phyloP scores from a whole-genome alignment of 2,113 vertebrate genomes.

The Eurystomus gularis region DNA sequence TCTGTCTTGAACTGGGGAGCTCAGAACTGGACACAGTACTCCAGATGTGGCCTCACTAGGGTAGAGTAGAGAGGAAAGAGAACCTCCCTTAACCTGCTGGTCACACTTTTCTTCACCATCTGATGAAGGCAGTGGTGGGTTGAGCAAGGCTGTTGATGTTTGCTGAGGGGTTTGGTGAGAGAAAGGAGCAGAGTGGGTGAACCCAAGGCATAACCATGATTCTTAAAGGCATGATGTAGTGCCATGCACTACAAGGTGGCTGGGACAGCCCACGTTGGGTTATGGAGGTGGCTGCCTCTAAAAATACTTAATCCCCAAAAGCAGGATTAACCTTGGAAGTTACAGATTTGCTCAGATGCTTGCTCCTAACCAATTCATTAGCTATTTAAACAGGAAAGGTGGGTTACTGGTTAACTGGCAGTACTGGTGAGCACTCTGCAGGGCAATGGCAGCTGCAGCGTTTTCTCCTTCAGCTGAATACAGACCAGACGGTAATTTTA shows the following conservation, averaged over 20 bases:
- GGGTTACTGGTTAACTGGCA: conserved; percentile 33
- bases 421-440: rapidly evolving
- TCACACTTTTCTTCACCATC: neutral
- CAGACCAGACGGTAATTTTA: neutral
- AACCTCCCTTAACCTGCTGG: no score
- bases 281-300: neutral
- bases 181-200: neutral
- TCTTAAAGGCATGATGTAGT: neutral
- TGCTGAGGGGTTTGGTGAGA: neutral
- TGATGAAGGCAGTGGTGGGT: rapidly evolving
- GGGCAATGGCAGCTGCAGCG: neutral
- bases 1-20: no score
- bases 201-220: rapidly evolving
- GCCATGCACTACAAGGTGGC: neutral
- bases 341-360: neutral
- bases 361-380: neutral
- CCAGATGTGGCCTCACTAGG: no score
- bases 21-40: no score
- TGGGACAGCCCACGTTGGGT: neutral
- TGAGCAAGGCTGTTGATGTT: neutral
- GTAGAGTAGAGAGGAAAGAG: no score
- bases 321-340: neutral
- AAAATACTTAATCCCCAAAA: neutral
- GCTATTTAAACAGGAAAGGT: neutral
- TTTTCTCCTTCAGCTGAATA: neutral